These are phyloP conservation scores for Drusus annulatus DNA, from an alignment of 1,140 invertebrate genomes.

Conservation along the genomic window DNA sequence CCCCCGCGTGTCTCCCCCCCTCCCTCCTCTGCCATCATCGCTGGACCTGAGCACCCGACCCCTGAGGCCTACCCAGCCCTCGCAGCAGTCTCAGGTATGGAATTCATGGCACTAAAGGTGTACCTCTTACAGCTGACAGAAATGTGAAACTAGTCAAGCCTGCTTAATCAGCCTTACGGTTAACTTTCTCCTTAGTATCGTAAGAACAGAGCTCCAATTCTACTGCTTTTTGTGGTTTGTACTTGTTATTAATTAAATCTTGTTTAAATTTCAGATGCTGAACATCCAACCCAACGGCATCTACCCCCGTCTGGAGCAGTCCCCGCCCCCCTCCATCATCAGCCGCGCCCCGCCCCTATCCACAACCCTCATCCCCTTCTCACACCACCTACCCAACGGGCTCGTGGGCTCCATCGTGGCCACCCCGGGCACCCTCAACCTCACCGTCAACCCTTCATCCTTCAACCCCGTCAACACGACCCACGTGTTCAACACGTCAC, in stretches of 20 bases:
- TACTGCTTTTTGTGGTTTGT: no score
- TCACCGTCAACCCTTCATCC: conserved; percentile 27
- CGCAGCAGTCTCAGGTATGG: conserved; percentile 40
- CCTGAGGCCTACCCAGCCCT: background rate
- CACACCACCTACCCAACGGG: conserved; percentile 50
- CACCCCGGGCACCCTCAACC: conserved; percentile 44
- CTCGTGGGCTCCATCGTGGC: conserved; percentile 9
- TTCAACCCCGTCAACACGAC: no score
- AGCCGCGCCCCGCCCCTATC: conserved; percentile 27
- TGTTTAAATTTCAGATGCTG: conserved; percentile 2
- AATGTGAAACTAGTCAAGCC: no score
- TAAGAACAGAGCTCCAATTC: no score
- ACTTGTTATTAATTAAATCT: no score
- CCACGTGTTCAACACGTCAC: no score
- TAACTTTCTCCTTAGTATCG: no score
- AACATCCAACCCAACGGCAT: conserved; percentile 36
- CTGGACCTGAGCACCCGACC: conserved; percentile 37
- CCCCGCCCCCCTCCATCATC: background rate
- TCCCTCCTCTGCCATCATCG: background rate
- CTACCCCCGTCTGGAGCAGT: conserved; percentile 5
- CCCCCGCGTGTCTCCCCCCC: conserved; percentile 16
- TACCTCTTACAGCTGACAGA: no score
- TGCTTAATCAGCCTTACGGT: no score
- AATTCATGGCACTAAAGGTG: background rate
- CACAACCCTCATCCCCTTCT: conserved; percentile 46